Conservation (phyloP, 2,797 vertebrate species). For the Huso huso region DNA sequence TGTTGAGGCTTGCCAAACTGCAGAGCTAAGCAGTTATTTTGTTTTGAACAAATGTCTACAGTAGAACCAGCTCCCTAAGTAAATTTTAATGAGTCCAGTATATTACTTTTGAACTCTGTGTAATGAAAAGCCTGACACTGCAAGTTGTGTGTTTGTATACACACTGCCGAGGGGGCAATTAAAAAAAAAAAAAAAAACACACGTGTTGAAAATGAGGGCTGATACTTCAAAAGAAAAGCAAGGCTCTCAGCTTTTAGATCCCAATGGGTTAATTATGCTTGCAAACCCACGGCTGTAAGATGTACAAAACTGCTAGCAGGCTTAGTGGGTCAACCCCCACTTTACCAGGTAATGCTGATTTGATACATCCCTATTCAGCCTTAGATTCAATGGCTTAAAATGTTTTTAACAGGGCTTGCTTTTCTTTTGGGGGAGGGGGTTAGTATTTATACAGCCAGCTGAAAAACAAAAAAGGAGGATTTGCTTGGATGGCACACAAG, state of each 20-base stretch:
- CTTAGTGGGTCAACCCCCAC: neutral
- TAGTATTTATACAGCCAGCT: neutral
- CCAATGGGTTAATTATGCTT: conserved; percentile 55
- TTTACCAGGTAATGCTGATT: neutral
- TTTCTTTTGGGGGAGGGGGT: too few relatives aligned
- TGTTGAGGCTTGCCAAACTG: conserved; percentile 11
- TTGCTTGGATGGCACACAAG: conserved; percentile 14
- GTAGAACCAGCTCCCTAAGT: conserved; percentile 25
- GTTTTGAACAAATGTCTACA: neutral
- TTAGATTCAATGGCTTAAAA: neutral
- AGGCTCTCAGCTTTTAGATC: conserved; percentile 39
- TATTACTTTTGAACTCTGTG: conserved; percentile 42
- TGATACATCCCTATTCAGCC: neutral
- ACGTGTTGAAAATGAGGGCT: neutral
- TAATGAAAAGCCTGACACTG: conserved; percentile 48
- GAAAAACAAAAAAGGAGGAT: conserved; percentile 12
- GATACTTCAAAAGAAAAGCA: conserved; percentile 24
- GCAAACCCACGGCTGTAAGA: conserved; percentile 17
- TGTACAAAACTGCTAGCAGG: neutral
- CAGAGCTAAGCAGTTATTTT: conserved; percentile 43
- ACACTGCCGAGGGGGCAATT: neutral
- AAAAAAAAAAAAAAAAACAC: neutral
- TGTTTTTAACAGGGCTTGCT: too few relatives aligned
- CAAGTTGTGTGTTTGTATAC: conserved; percentile 24
- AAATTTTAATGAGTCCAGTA: conserved; percentile 52